phyloP scores from a whole-genome alignment of 2,113 vertebrate species.

The Bos indicus region DNA sequence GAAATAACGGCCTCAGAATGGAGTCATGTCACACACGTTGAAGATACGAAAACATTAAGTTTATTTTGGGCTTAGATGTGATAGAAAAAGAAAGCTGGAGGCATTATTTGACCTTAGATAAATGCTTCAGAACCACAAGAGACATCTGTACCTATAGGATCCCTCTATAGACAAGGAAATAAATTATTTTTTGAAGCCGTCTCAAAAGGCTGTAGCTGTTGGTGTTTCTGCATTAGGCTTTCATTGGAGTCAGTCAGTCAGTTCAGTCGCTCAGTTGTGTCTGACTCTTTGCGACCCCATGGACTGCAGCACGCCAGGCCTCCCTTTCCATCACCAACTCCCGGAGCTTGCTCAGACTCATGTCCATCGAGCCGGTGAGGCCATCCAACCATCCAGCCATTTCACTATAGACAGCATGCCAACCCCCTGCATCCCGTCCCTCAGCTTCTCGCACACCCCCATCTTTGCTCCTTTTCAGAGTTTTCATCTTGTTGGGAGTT shows the following conservation, averaged over 20 bases:
- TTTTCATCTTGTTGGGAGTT: neutral
- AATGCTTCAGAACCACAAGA: neutral
- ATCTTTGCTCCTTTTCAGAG: rapidly evolving
- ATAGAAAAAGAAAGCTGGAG: neutral
- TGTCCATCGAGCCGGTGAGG: neutral
- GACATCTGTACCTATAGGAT: neutral
- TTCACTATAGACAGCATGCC: neutral
- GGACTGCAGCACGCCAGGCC: neutral
- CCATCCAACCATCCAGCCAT: neutral
- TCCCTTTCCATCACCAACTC: neutral
- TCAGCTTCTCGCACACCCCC: neutral
- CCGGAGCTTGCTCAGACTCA: neutral
- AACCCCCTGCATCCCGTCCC: rapidly evolving
- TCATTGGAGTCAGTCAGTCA: neutral
- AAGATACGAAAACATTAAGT: neutral
- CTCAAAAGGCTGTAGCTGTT: neutral
- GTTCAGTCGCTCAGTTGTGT: neutral
- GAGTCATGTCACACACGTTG: neutral
- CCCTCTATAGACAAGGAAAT: neutral
- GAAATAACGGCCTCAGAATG: neutral
- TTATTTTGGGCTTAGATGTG: neutral
- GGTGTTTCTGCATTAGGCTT: neutral
- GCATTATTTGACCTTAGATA: neutral
- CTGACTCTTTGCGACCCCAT: neutral
- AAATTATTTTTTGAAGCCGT: neutral